A percentile compares a stretch with the other conserved stretches of the same genome.
Evolutionary conservation across 2,888 invertebrate species (phyloP).

Genomic region (Synanthedon vespiformis): DNA sequence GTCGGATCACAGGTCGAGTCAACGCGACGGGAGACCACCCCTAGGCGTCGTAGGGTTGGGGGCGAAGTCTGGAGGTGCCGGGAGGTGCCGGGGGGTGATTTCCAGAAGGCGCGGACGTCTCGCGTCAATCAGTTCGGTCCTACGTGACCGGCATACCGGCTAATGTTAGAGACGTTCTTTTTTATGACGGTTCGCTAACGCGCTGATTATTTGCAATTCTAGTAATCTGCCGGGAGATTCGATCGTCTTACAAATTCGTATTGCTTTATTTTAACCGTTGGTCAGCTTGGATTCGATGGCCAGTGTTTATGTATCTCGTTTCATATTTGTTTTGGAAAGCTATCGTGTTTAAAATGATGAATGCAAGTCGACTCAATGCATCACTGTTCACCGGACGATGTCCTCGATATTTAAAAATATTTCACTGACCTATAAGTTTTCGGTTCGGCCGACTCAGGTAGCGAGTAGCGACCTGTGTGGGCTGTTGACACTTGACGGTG

Average conservation of each 20-base stretch:
- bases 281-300: too few species aligned
- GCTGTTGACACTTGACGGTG: too few species aligned
- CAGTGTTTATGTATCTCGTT: too few species aligned
- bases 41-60: constrained; percentile 13
- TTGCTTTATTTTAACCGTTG: constrained; percentile 1
- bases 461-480: constrained; percentile 1
- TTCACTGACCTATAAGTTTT: neutral
- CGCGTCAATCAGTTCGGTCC: constrained; percentile 64
- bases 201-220: constrained; percentile 34
- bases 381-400: too few species aligned
- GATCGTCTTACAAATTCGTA: constrained; percentile 3
- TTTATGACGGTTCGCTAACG: constrained; percentile 39
- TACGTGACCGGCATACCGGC: constrained; percentile 61
- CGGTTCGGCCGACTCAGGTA: constrained; percentile 6
- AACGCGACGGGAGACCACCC: constrained; percentile 13
- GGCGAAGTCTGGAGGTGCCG: constrained; percentile 8
- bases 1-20: constrained; percentile 54
- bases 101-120: constrained; percentile 56
- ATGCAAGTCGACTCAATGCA: too few species aligned
- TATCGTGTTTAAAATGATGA: too few species aligned
- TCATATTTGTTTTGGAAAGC: too few species aligned
- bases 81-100: constrained; percentile 4
- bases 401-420: too few species aligned
- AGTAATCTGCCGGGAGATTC: constrained; percentile 20
- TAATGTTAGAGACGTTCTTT: constrained; percentile 30